phyloP scores from a whole-genome alignment of 2,888 invertebrate species.

The Drosophila barbarae region DNA sequence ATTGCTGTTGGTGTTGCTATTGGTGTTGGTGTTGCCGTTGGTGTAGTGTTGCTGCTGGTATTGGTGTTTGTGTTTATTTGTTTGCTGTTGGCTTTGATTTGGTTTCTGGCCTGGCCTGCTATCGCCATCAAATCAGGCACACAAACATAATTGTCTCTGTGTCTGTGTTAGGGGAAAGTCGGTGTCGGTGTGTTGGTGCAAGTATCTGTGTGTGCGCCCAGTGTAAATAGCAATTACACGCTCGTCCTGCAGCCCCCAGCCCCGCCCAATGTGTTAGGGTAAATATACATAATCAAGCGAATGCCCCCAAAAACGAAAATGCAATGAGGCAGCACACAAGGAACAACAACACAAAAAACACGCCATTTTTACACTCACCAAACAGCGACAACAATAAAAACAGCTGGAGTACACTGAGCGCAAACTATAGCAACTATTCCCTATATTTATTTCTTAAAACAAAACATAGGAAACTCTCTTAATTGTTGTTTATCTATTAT shows the following conservation, averaged over 20 bases:
- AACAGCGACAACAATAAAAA: constrained; percentile 11
- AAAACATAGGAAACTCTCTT: too few species aligned
- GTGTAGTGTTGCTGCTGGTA: constrained; percentile 39
- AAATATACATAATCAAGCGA: constrained; percentile 44
- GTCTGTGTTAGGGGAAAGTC: constrained; percentile 10
- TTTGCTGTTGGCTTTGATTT: constrained; percentile 56
- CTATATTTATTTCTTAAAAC: too few species aligned
- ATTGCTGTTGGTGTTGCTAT: constrained; percentile 34
- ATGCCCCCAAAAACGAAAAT: constrained; percentile 48
- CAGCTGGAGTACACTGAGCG: constrained; percentile 10
- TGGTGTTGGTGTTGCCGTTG: constrained; percentile 39
- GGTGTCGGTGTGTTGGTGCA: constrained; percentile 17
- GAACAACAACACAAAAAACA: constrained; percentile 20
- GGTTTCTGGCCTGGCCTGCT: constrained; percentile 56
- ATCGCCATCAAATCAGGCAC: constrained; percentile 70
- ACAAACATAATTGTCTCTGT: constrained; percentile 41
- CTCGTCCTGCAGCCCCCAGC: constrained; percentile 1
- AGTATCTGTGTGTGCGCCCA: constrained; percentile 46
- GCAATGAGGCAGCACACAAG: constrained; percentile 45
- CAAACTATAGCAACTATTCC: too few species aligned
- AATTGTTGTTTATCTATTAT: too few species aligned
- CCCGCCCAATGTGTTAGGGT: constrained; percentile 28
- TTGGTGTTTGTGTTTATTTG: constrained; percentile 46
- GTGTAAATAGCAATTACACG: constrained; percentile 69
- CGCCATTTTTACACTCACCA: constrained; percentile 19